Evolutionary conservation across 1,140 invertebrate species (phyloP), one percentile per base, ranked within the genome.

Genomic region (Pseudomyrmex concolor): DNA sequence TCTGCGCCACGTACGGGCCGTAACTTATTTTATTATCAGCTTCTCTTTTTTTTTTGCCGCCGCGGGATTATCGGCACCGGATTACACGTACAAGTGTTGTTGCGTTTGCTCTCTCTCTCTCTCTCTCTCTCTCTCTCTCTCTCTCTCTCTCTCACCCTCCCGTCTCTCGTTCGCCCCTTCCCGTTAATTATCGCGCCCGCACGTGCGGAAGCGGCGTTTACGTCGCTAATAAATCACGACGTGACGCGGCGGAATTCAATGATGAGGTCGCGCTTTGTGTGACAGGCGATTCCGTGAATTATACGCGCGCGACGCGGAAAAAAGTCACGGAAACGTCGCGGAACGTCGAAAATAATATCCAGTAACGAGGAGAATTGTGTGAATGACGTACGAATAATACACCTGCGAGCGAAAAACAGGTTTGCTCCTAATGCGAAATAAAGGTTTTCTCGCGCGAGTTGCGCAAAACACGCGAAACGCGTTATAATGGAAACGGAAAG

Each of bases 21-120:
- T 84, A 84, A 80, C 83, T 84, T 84, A 81, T 81, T 84, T 84
- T 70, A 80, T 84, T 81, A 83, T 83, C 60, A 82, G 76, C 43
- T 71, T 80, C 66, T 80, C 66, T 82, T 74, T 82, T 74, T 59
- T 34, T 7, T 34, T 34, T 34, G 34, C 34, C 34, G 34, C 34
- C 34, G 34, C 34, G 34, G 34, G 0, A 34, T 66, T 66, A 80
- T 80, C 76, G 76, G 34, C 66, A 71, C 76, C 71, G 66, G 76
- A 80, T 80, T 80, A 80, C 34, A 34, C 71, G 66, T 59, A 57
- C 68, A 80, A 54, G 45, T 43, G 64, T 70, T 70, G 67, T 71
- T 80, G 5, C 5, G 34, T 34, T 34, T 34, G 34, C 34, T 0
- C 34, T 34, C 1, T 5, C 34, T 0, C 5, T 0, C 34, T 0